These are phyloP conservation scores for Hemicordylus capensis DNA, from an alignment of 2,113 vertebrate genomes.

Conservation along the genomic window DNA sequence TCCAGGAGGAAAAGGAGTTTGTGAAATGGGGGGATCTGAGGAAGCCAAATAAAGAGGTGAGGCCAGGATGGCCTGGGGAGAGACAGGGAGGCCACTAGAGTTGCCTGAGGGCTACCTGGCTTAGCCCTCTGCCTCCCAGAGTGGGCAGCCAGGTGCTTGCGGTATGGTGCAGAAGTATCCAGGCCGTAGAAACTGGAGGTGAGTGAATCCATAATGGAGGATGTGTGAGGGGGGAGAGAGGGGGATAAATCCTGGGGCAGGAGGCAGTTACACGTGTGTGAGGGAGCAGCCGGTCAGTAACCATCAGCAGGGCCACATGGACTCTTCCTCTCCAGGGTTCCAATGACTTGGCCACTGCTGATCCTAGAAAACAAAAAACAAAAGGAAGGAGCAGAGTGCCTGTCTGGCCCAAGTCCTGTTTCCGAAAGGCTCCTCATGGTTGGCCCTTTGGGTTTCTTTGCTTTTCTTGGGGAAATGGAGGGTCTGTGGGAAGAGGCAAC, in stretches of 20 bases:
- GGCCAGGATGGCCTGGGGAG: no score
- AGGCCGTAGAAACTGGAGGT: neutral
- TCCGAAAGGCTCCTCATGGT: neutral
- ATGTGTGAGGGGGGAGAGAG: neutral
- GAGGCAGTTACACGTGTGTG: neutral
- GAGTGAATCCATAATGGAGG: neutral
- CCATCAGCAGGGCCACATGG: no score
- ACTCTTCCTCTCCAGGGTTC: neutral
- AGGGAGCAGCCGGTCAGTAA: no score
- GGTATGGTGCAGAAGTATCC: neutral
- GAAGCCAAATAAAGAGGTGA: no score
- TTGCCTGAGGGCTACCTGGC: no score
- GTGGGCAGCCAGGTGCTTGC: no score
- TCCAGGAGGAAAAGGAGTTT: no score
- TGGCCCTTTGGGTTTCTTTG: neutral
- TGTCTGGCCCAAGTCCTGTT: neutral
- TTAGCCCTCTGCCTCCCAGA: neutral
- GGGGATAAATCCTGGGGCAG: no score
- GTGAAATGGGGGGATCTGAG: no score
- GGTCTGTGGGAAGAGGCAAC: neutral
- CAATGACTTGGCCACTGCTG: no score
- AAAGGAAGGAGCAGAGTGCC: no score
- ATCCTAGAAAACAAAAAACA: neutral
- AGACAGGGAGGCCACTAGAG: no score
- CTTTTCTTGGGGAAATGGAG: neutral